Conservation (phyloP, 2,113 vertebrate genomes). For the Lampris incognitus region DNA sequence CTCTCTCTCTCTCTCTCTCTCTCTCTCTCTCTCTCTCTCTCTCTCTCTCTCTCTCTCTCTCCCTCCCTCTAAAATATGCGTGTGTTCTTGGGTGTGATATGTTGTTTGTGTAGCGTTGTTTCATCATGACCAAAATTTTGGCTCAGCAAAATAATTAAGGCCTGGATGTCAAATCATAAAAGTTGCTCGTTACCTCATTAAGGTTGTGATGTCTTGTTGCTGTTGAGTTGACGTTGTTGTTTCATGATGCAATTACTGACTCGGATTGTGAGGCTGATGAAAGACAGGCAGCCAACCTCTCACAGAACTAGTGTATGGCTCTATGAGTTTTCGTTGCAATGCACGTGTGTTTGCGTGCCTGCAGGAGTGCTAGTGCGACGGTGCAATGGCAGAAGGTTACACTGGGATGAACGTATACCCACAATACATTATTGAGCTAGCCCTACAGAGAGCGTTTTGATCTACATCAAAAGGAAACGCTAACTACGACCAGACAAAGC, state of each 20-base stretch:
- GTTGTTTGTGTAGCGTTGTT: neutral
- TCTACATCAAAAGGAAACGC: conserved; percentile 20
- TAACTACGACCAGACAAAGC: conserved; percentile 38
- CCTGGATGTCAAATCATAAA: neutral
- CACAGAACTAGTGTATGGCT: neutral
- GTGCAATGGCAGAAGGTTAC: neutral
- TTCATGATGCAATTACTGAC: neutral
- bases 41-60: too few relatives aligned
- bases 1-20: too few relatives aligned
- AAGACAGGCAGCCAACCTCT: neutral
- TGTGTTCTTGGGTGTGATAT: neutral
- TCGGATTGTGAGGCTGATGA: conserved; percentile 4
- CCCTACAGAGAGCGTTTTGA: neutral
- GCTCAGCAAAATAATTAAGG: neutral
- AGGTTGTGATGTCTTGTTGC: neutral
- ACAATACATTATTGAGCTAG: neutral
- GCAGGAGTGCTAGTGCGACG: conserved; percentile 15
- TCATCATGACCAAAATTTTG: neutral
- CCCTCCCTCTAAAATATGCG: neutral
- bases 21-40: too few relatives aligned
- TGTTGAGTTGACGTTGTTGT: conserved; percentile 2
- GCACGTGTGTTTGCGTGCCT: conserved; percentile 2
- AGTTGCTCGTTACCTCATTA: neutral
- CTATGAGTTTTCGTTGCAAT: neutral
- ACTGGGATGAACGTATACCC: neutral